Base-by-base conservation (phyloP, 1,140 invertebrate species). In the Zophobas atratus region DNA sequence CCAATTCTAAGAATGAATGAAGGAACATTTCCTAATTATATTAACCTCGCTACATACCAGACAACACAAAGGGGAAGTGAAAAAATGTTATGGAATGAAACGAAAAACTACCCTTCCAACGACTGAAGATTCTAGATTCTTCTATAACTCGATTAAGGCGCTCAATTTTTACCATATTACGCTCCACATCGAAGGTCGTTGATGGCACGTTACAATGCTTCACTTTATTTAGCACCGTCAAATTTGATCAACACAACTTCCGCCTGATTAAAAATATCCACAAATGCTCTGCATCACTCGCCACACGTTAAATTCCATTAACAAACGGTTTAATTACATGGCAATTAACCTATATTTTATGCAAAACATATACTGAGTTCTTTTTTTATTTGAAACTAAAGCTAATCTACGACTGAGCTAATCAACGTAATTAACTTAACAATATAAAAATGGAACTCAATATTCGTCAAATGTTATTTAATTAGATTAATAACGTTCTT, bases 1-100 rank as follows among this genome's bases (percentile, higher is more conserved):
- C 75, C 60, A 77, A 77, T 77, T 77, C 70, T 57, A 73, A 73
- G 70, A 77, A 77, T 73, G 70, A 74, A 77, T 77, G 70, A 67
- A 74, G 70, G 76, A 77, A 77, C 76, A 74, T 77, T 77, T 77
- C 76, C 76, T 77, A 77, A 77, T 77, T 77, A 74, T 73, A 77
- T 77, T 77, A 77, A 77, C 70, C 60, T 67, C 56, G 70, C 56
- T 57, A 73, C 51, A 74, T 77, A 73, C 70, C 70, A 74, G 57
- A 70, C 60, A 76, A 70, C 56, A 70, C 49, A 70, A 76, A 76
- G 51, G 41, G 56, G 56, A 70, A 70, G 60, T 70, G 63, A 76
- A 76, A 76, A 76, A 70, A 76, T 70, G 60, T 67, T 67, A 67
- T 67, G 60, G 60, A 67, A 67, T 67, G 38, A 43, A 67, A 67